Percentiles rank a stretch among this genome's conserved stretches.
These are phyloP conservation scores for Ispidina picta DNA, from an alignment of 2,797 vertebrate genomes.

Conservation along the genomic window DNA sequence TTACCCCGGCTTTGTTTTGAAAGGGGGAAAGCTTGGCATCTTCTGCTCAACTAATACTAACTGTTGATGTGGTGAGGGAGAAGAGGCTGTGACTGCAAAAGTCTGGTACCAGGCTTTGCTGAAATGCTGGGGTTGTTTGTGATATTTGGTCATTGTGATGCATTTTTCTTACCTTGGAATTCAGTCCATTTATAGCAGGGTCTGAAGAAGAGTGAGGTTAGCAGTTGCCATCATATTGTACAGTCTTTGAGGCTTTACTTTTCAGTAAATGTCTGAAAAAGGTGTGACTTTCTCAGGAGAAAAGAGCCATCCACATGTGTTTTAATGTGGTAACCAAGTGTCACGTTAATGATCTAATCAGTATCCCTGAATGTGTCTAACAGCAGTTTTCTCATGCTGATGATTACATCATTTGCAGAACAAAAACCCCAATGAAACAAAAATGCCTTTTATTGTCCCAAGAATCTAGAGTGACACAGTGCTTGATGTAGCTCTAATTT, in stretches of 20 bases:
- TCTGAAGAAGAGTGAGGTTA: slow-evolving; percentile 19
- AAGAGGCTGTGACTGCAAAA: too few species aligned
- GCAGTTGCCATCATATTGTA: background rate
- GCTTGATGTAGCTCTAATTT: background rate
- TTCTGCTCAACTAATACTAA: too few species aligned
- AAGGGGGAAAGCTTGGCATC: too few species aligned
- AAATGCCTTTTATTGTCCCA: background rate
- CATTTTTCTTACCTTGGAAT: background rate
- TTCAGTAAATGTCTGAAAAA: background rate
- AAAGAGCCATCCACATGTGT: background rate
- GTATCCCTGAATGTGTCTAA: background rate
- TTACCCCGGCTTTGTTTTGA: too few species aligned
- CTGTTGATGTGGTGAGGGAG: too few species aligned
- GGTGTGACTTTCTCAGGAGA: background rate
- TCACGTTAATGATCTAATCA: background rate
- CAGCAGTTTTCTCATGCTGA: background rate
- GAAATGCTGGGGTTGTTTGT: background rate
- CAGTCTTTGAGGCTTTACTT: background rate
- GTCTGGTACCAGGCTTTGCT: background rate
- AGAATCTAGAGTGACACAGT: background rate
- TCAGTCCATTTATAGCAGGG: background rate
- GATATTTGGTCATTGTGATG: background rate
- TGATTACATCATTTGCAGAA: background rate
- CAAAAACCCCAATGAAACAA: background rate
- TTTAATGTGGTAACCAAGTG: background rate